Conservation (phyloP, 2,113 vertebrate species). For the Salvelinus alpinus region DNA sequence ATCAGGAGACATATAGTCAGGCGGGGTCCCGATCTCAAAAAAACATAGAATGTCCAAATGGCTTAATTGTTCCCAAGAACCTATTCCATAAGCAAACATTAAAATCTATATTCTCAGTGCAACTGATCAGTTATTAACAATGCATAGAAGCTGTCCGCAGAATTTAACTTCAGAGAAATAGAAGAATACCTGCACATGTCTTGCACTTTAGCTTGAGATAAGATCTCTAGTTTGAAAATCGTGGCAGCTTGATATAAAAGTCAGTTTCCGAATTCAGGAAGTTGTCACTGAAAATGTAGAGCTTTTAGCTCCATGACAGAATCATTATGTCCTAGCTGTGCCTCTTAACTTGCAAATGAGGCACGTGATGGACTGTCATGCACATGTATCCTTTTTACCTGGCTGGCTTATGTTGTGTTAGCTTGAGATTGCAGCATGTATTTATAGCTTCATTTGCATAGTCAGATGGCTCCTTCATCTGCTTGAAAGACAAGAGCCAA, state of each 20-base stretch:
- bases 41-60: too few relatives aligned
- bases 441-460: not conserved
- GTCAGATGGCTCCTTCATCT: too few relatives aligned
- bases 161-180: not conserved
- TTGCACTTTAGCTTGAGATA: too few relatives aligned
- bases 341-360: conserved; percentile 46
- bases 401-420: conserved; percentile 1
- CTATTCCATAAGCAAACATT: too few relatives aligned
- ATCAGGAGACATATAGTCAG: conserved; percentile 53
- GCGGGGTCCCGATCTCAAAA: conserved; percentile 1
- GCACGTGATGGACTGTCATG: conserved; percentile 20
- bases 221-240: not conserved
- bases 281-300: conserved; percentile 44
- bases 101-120: too few relatives aligned
- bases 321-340: conserved; percentile 48
- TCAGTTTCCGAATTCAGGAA: conserved; percentile 44
- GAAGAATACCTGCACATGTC: not conserved
- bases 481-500: too few relatives aligned
- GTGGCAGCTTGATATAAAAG: conserved; percentile 44
- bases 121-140: too few relatives aligned
- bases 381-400: conserved; percentile 39
- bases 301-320: conserved; percentile 55
- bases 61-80: too few relatives aligned
- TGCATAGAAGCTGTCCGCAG: too few relatives aligned
- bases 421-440: not conserved